Evolutionary conservation across 1,140 invertebrate genomes (phyloP).

Genomic region (Zaprionus ghesquierei): DNA sequence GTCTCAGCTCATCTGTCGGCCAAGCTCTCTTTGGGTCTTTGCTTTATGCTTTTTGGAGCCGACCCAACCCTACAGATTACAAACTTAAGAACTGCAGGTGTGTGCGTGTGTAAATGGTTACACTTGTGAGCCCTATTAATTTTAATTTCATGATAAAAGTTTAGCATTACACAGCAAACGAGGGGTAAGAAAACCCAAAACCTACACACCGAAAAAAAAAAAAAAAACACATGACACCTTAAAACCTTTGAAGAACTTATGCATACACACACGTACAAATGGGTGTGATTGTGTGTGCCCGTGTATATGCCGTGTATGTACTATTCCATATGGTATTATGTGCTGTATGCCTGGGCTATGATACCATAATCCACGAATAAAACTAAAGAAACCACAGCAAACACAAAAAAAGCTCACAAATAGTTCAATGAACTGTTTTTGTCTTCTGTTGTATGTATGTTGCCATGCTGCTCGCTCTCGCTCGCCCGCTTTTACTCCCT

Average conservation of each 20-base stretch:
- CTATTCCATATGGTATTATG: slow-evolving; percentile 32
- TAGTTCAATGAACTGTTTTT: slow-evolving; percentile 81
- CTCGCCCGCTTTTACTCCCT: slow-evolving; percentile 16
- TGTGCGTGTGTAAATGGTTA: slow-evolving; percentile 29
- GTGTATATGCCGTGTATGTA: slow-evolving; percentile 2
- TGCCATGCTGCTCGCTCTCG: slow-evolving; percentile 59
- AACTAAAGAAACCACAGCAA: slow-evolving; percentile 73
- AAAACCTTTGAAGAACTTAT: slow-evolving; percentile 49
- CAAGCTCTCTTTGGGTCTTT: not conserved
- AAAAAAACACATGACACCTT: slow-evolving; percentile 74
- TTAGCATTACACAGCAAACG: slow-evolving; percentile 57
- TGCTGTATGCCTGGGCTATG: slow-evolving; percentile 55
- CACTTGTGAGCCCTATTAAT: slow-evolving; percentile 67
- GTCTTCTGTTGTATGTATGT: slow-evolving; percentile 57
- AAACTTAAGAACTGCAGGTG: not conserved
- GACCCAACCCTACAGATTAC: not conserved
- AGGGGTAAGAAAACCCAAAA: slow-evolving; percentile 53
- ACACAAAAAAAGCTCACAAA: slow-evolving; percentile 77
- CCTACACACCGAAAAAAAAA: too few species aligned
- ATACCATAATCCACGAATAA: slow-evolving; percentile 81
- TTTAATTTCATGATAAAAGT: slow-evolving; percentile 70
- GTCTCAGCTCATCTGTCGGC: not conserved
- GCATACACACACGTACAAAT: not conserved
- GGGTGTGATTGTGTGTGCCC: slow-evolving; percentile 1
- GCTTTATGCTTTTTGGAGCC: not conserved